Base-by-base conservation (phyloP, 2,797 vertebrate species). In the Sitta carolinensis region DNA sequence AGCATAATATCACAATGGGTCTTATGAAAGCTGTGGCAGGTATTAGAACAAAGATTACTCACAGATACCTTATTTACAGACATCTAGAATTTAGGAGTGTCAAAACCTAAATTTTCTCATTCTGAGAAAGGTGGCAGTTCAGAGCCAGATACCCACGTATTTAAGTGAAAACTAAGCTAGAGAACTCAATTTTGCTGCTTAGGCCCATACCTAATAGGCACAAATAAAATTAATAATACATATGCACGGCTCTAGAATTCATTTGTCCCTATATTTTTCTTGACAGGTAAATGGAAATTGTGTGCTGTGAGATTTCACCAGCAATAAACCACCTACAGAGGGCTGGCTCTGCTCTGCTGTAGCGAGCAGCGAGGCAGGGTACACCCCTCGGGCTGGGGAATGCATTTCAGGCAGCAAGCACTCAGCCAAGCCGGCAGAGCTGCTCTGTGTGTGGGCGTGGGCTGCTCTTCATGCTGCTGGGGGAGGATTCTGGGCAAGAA, bases 151-250 rank as follows among this genome's bases (percentile, higher is more conserved):
- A 84, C 11, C 32, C 47, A 76, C 2, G 12, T 14, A 25, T 27
- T 34, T 57, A 80, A 34, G 58, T 69, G 73, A 88, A 94, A 90
- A 57, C 85, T 79, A 55, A 75, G 63, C 67, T 76, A 45, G 42
- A 83, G 48, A 89, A 83, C 78, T 78, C 78, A 85, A 69, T 84
- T 86, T 81, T 5, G 7, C 79, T 93, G 69, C 83, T 91, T 81
- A 91, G 51, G 29, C 59, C 80, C 43, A 9, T 68, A 75, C 32
- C 73, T 90, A 89, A 90, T 84, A 67, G 69, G 79, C 81, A 95
- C 55, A 88, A 95, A 90, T 90, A 90, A 89, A 96, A 97, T 96
- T 94, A 97, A 96, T 95, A 97, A 92, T 93, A 96, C 91, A 95
- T 64, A 79, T 78, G 67, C 18, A 43, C 22, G 67, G 77, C 52